Evolutionary conservation across 2,113 vertebrate species (phyloP), one percentile per base, ranked within the genome.

Genomic region (Rhinichthys klamathensis): DNA sequence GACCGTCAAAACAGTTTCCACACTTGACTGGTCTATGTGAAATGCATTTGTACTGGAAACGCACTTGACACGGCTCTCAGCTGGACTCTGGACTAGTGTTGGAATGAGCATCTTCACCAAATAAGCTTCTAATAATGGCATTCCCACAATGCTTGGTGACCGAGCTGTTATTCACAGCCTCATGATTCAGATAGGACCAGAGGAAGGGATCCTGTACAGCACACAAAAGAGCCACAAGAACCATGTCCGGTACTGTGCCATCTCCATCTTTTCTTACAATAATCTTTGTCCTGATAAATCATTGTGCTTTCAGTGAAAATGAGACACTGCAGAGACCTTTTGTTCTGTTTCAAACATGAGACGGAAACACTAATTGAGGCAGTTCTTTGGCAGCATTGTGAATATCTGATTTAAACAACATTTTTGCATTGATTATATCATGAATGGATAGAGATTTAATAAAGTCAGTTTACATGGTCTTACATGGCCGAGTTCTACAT

Each of bases 41-140:
- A 76, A 76, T 76, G 38, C n/a, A 67, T 65, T 81, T 78, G 23
- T 54, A 78, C 44, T 46, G 15, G n/a, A 84, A 61, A 49, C 3
- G n/a, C 70, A 75, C 83, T 69, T 56, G 74, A 78, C 44, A 51
- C 41, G 0, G 41, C 56, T 49, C 38, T 63, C 56, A 46, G 58
- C 38, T 65, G 38, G 78, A 65, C 38, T 80, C 54, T 60, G 9
- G 6, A 18, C 49, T 78, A n/a, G 54, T 58, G 38, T 46, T 80
- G 78, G 63, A 80, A 21, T 12, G 38, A 63, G n/a, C 44, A 80
- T 63, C 41, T 80, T 63, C 58, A 80, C 58, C 23, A 46, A 65
- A 80, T 80, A 65, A 46, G 58, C 9, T 41, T 60, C 21, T 79
- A 60, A 25, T 60, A 79, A 79, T 79, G 11, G 12, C 11, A 9